Conservation (phyloP, 2,888 invertebrate genomes). For the Celastrina argiolus region DNA sequence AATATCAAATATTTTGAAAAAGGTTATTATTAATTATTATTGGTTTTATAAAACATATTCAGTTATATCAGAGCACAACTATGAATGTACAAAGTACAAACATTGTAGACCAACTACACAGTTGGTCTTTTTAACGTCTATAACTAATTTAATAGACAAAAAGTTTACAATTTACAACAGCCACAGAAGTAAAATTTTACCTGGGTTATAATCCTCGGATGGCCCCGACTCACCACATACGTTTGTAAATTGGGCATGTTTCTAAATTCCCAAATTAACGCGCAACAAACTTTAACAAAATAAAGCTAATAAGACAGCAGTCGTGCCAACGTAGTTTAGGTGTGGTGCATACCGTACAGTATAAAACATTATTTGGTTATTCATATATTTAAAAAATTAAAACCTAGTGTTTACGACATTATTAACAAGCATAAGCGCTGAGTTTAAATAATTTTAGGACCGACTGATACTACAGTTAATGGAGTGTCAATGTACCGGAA, state of each 20-base stretch:
- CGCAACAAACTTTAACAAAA: not conserved
- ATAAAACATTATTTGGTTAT: not conserved
- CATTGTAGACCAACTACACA: too few species aligned
- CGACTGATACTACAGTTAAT: not conserved
- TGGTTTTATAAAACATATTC: too few species aligned
- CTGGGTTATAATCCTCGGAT: not conserved
- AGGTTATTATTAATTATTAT: too few species aligned
- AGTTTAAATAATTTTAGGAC: not conserved
- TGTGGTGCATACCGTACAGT: not conserved
- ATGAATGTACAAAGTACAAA: too few species aligned
- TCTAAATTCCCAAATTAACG: not conserved
- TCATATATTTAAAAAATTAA: not conserved
- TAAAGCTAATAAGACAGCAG: slow-evolving; percentile 11
- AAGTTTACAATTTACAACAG: not conserved
- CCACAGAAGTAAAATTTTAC: not conserved
- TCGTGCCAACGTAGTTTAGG: not conserved
- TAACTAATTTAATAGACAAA: not conserved
- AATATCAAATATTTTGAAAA: too few species aligned
- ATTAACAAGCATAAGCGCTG: not conserved
- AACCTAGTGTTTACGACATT: not conserved
- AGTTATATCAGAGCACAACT: too few species aligned
- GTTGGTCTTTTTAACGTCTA: too few species aligned
- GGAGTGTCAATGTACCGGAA: not conserved
- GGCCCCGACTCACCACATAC: not conserved
- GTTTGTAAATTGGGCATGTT: slow-evolving; percentile 1